Evolutionary conservation across 2,888 invertebrate genomes (phyloP), one percentile per base, ranked within the genome.

Genomic region (Dicyrtomina minuta): DNA sequence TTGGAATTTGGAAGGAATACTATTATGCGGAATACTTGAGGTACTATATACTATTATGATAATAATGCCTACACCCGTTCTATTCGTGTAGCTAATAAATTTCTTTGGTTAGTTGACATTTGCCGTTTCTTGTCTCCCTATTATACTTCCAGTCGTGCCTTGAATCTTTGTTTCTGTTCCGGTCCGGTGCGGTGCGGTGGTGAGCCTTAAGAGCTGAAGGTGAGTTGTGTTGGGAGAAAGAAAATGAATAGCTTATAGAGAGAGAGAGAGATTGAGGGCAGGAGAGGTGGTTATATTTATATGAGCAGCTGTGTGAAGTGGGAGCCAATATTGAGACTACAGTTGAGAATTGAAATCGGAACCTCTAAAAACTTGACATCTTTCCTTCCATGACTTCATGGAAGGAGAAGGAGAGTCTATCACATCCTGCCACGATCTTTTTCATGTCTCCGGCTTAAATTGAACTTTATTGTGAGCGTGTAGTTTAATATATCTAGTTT

Each of bases 401-500:
- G 33, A 56, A 53, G 4, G 5, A n/a, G n/a, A n/a, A n/a, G n/a
- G n/a, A n/a, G n/a, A 53, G 33, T 43, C 56, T 65, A 55, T 55
- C 41, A 65, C 41, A 55, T 65, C 44, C 55, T 56, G 55, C 55
- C 65, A 65, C 65, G 65, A 65, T 65, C 43, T 41, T 22, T 56
- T 65, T 53, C 65, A 65, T 65, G 65, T 55, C 55, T 43, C 55
- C 65, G 55, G 24, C 41, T 53, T 43, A 55, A 64, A 61, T 64
- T 64, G 65, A 65, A 53, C 65, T 65, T 55, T 55, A 65, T 65
- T 55, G 55, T 41, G 24, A 26, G 55, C 17, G 27, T 43, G 55
- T 53, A 65, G 55, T 55, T 65, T 39, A 53, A 65, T 55, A 55
- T 55, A 41, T 56, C 20, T 53, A 5, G 49, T n/a, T 33, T 60